Conservation (phyloP, 2,888 invertebrate genomes). For the Peribatodes rhomboidaria region DNA sequence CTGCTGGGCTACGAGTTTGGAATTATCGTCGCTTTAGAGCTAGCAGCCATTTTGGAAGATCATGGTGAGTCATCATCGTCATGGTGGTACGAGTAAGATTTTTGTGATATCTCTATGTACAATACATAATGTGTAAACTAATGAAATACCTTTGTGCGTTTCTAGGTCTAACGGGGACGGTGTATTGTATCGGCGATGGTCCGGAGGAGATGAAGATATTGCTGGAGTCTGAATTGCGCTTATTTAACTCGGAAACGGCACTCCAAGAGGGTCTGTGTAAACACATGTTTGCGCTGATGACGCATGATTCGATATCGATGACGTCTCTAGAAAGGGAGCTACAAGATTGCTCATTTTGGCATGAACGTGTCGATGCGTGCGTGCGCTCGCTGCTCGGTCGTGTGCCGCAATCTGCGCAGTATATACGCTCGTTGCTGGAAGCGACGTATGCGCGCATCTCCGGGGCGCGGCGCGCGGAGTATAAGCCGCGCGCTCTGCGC, state of each 20-base stretch:
- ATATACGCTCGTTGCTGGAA: conserved; percentile 58
- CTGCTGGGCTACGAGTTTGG: conserved; percentile 65
- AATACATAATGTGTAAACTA: too few species aligned
- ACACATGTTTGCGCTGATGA: conserved; percentile 52
- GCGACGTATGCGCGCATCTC: conserved; percentile 55
- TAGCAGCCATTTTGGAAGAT: conserved; percentile 62
- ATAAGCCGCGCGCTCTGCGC: conserved; percentile 45
- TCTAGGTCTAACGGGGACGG: conserved; percentile 58
- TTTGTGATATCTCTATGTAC: too few species aligned
- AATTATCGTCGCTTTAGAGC: conserved; percentile 58
- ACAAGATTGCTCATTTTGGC: conserved; percentile 45
- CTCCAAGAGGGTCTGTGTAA: conserved; percentile 52
- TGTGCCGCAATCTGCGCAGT: conserved; percentile 65
- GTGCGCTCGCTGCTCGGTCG: conserved; percentile 58
- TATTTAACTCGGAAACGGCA: conserved; percentile 45
- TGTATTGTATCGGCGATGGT: conserved; percentile 60
- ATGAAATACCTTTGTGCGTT: not conserved
- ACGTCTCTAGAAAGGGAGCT: conserved; percentile 32
- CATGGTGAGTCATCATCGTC: conserved; percentile 58
- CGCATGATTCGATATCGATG: conserved; percentile 19
- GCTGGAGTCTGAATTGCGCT: conserved; percentile 48
- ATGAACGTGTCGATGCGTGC: conserved; percentile 53
- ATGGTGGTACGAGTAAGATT: too few species aligned
- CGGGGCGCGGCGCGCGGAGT: conserved; percentile 45
- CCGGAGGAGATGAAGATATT: conserved; percentile 53